Evolutionary conservation across 2,797 vertebrate species (phyloP).

Genomic region (Acridotheres tristis): DNA sequence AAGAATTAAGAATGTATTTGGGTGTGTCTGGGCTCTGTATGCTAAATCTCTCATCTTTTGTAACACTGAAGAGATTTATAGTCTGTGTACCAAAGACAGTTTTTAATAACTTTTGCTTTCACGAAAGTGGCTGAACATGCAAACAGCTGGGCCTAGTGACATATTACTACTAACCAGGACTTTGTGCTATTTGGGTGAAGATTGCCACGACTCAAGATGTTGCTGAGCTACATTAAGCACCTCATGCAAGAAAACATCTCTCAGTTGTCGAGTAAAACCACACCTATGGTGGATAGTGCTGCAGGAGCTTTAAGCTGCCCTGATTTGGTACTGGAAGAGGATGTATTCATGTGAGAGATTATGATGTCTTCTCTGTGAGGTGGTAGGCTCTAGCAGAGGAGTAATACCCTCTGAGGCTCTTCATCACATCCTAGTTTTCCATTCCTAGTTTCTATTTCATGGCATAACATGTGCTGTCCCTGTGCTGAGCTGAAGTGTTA

Average conservation of each 20-base stretch:
- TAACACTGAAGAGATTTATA: not conserved
- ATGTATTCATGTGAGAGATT: not conserved
- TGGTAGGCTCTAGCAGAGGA: not conserved
- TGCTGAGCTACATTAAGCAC: not conserved
- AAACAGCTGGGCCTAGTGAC: not conserved
- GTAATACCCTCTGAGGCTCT: not conserved
- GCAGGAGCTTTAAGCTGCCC: not conserved
- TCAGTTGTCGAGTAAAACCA: not conserved
- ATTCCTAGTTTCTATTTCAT: not conserved
- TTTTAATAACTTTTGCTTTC: not conserved
- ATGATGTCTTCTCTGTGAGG: not conserved
- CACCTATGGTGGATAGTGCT: not conserved
- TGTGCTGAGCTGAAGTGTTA: not conserved
- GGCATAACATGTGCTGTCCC: not conserved
- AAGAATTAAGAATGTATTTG: not conserved
- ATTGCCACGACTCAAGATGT: not conserved
- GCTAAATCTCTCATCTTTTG: not conserved
- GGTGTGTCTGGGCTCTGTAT: not conserved
- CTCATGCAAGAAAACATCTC: not conserved
- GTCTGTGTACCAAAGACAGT: not conserved
- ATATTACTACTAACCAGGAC: not conserved
- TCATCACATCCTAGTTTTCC: not conserved
- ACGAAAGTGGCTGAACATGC: not conserved
- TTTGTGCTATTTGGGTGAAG: not conserved
- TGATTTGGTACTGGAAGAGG: not conserved